A percentile compares a stretch with the other conserved stretches of the same genome.
These are phyloP conservation scores for Sycobia sp. DNA, from an alignment of 1,140 invertebrate genomes.

Conservation along the genomic window DNA sequence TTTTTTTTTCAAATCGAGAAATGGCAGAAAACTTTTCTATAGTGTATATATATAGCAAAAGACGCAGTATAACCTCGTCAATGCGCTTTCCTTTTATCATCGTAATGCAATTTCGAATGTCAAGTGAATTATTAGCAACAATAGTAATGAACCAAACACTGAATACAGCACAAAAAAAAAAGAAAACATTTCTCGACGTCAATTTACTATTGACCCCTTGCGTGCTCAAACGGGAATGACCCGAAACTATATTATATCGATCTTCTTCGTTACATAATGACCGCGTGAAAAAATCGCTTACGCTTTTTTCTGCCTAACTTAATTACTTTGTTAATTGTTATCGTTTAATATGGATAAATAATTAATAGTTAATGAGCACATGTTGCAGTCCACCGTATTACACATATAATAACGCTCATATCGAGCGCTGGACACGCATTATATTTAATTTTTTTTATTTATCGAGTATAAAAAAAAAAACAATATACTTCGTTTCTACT, in stretches of 20 bases:
- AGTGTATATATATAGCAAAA: conserved; percentile 8
- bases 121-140: neutral
- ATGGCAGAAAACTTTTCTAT: neutral
- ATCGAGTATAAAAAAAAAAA: conserved; percentile 18
- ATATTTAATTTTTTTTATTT: conserved; percentile 7
- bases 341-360: conserved; percentile 23
- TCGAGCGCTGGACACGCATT: neutral
- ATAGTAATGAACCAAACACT: neutral
- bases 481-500: conserved; percentile 10
- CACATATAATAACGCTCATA: conserved; percentile 4
- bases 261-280: neutral
- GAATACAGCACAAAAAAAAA: conserved; percentile 9
- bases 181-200: neutral
- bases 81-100: neutral
- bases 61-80: conserved; percentile 16
- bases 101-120: neutral
- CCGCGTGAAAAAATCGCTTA: conserved; percentile 6
- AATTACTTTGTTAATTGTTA: conserved; percentile 14
- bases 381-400: too few species aligned
- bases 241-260: too few species aligned
- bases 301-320: neutral
- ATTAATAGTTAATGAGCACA: conserved; percentile 28
- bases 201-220: neutral
- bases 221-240: too few species aligned
- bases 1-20: conserved; percentile 18